Conservation (phyloP, 2,113 vertebrate species). For the Meriones unguiculatus region DNA sequence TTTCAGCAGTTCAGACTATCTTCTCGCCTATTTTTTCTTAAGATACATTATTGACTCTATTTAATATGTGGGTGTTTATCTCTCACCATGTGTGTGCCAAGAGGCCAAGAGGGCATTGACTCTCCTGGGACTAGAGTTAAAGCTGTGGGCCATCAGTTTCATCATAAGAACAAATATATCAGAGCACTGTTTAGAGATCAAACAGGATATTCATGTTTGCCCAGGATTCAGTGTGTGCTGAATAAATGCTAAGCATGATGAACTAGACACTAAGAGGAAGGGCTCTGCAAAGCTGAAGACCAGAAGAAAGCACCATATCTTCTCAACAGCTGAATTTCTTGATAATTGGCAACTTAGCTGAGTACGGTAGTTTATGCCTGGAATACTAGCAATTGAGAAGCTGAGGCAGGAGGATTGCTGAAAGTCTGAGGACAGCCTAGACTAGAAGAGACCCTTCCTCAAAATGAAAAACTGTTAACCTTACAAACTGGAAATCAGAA, state of each 20-base stretch:
- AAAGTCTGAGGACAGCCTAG: not conserved
- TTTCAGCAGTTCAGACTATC: not conserved
- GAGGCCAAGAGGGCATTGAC: not conserved
- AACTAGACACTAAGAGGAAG: not conserved
- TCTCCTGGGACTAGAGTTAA: not conserved
- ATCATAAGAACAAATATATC: not conserved
- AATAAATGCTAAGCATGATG: not conserved
- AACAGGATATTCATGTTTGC: not conserved
- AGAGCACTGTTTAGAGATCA: not conserved
- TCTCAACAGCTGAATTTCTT: not conserved
- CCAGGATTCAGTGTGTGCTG: not conserved
- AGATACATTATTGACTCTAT: not conserved
- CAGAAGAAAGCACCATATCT: not conserved
- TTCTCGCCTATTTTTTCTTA: not conserved
- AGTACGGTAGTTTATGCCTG: not conserved
- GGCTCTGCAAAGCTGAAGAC: too few relatives aligned
- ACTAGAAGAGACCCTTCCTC: not conserved
- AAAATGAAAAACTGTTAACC: not conserved
- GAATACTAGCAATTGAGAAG: not conserved
- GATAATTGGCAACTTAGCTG: not conserved
- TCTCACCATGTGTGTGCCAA: not conserved
- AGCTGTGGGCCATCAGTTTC: not conserved
- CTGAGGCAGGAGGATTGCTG: not conserved
- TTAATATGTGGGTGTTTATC: not conserved
- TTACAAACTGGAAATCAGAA: constrained; percentile 33